Conservation (phyloP, 2,797 vertebrate species). For the Uromys caudimaculatus region DNA sequence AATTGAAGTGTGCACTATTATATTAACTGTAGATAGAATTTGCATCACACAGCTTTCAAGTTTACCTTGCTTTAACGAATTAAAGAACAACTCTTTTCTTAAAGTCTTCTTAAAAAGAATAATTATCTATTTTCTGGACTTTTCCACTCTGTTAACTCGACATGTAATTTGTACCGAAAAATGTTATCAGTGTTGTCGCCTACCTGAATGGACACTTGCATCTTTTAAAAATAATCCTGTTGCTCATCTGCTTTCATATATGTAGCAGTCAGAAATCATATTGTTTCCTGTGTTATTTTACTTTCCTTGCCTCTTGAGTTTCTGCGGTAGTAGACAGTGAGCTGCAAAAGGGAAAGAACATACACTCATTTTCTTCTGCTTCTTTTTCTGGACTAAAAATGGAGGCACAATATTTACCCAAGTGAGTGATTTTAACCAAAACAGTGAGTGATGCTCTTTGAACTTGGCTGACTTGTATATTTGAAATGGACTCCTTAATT, state of each 20-base stretch:
- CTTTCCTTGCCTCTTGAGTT: background rate
- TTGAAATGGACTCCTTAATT: slow-evolving; percentile 38
- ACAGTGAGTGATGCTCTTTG: background rate
- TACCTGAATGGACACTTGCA: background rate
- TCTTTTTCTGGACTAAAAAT: slow-evolving; percentile 29
- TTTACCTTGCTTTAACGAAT: background rate
- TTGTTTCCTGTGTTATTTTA: slow-evolving; percentile 7
- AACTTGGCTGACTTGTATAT: slow-evolving; percentile 38
- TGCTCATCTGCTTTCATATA: slow-evolving; percentile 19
- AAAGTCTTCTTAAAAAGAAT: background rate
- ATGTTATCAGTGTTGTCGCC: background rate
- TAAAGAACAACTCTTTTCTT: background rate
- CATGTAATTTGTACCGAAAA: slow-evolving; percentile 19
- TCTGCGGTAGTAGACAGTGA: background rate
- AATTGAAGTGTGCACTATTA: background rate
- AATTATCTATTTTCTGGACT: background rate
- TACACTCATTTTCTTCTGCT: background rate
- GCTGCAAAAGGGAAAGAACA: background rate
- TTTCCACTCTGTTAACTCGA: slow-evolving; percentile 27
- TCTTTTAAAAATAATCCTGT: background rate
- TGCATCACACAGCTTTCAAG: background rate
- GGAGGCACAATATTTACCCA: background rate
- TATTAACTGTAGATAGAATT: background rate
- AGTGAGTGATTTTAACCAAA: slow-evolving; percentile 18
- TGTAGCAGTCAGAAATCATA: background rate